Evolutionary conservation across 2,888 invertebrate genomes (phyloP).

Genomic region (Eumacrocentrus americanus): DNA sequence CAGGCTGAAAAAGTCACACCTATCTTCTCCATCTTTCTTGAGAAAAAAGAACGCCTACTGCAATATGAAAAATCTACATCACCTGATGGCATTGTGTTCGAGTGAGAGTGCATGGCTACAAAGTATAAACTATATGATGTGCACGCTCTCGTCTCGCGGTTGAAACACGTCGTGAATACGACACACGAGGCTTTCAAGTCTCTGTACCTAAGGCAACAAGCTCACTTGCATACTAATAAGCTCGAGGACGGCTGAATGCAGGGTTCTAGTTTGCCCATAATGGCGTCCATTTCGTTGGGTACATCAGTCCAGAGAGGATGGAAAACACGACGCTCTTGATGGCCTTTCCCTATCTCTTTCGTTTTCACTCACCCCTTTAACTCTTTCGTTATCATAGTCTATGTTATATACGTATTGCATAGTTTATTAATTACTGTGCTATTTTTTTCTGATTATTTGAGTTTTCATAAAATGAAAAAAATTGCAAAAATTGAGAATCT

Average conservation of each 20-base stretch:
- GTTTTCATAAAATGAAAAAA: too few species aligned
- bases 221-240: slow-evolving; percentile 60
- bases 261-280: slow-evolving; percentile 57
- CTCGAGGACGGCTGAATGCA: slow-evolving; percentile 53
- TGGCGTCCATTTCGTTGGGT: slow-evolving; percentile 54
- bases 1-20: background rate
- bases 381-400: too few species aligned
- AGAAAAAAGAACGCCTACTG: background rate
- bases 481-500: too few species aligned
- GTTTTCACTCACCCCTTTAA: too few species aligned
- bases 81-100: background rate
- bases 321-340: background rate
- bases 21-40: background rate
- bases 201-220: slow-evolving; percentile 54
- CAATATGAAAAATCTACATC: background rate
- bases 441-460: too few species aligned
- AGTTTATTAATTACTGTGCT: too few species aligned
- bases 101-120: slow-evolving; percentile 13
- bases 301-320: slow-evolving; percentile 6
- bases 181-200: slow-evolving; percentile 54
- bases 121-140: background rate
- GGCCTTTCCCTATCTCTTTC: background rate
- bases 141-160: slow-evolving; percentile 23
- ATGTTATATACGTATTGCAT: too few species aligned
- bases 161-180: slow-evolving; percentile 55